Base-by-base conservation (phyloP, 2,113 vertebrate species). In the Emydura subglobosa region DNA sequence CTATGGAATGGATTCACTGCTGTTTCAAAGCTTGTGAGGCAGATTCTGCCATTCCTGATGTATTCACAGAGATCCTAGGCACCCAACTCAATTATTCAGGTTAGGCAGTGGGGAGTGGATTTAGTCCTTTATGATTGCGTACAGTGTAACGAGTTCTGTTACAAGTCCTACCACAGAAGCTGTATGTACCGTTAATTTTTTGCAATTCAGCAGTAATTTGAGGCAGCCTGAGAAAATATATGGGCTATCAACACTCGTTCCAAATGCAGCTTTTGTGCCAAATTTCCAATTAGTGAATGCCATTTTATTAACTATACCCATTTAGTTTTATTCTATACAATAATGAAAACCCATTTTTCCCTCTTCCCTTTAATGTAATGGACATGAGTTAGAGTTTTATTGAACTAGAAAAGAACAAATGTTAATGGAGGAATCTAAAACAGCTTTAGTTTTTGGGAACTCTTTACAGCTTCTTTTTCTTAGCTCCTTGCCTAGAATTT, bases 291-390 rank as follows among this genome's bases (percentile, higher is more conserved):
- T 96, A 95, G 65, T 92, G 95, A 94, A 95, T 93, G 81, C 76
- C 79, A 59, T 79, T 96, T 89, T 97, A 94, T 95, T 92, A 96
- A 89, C 93, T 96, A 84, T 49, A n/a, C 51, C 84, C 14, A 61
- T 87, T 92, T 92, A 94, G 85, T 92, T 91, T 97, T 93, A 87
- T 97, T 83, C 90, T 92, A 85, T 94, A 85, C 86, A 90, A 97
- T 91, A 95, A 96, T 96, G 87, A 96, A 96, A 97, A 86, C 61
- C 74, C 82, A 95, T 97, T 97, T 96, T 95, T 55, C 76, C 86
- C 86, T 93, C 86, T 76, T 96, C 53, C 51, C 76, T n/a, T 49
- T 93, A 51, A 87, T 92, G 94, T 89, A 86, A 57, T 19, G 79
- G 88, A 85, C 79, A 91, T 72, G 94, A 92, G 93, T 86, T 93